A percentile compares a stretch with the other conserved stretches of the same genome.
These are phyloP conservation scores for Cryptocheilus praepositus DNA, from an alignment of 2,888 invertebrate species.

Conservation along the genomic window DNA sequence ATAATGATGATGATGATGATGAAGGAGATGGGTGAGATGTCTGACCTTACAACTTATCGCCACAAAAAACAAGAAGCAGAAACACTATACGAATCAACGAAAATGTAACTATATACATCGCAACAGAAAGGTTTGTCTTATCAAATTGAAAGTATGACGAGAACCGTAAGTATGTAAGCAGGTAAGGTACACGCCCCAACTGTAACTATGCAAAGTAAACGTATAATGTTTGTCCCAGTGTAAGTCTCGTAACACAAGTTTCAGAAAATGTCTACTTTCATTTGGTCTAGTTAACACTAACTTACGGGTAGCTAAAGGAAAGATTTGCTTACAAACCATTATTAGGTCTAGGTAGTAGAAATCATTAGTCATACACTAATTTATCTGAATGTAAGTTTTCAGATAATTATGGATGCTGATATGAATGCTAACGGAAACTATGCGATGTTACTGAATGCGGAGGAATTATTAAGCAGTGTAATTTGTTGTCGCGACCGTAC, in stretches of 20 bases:
- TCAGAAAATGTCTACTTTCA: background rate
- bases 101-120: conserved; percentile 52
- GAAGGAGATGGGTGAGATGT: conserved; percentile 34
- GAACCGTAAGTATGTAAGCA: conserved; percentile 66
- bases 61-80: conserved; percentile 44
- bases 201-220: conserved; percentile 14
- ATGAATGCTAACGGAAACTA: no score
- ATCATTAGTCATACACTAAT: conserved; percentile 44
- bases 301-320: background rate
- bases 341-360: conserved; percentile 26
- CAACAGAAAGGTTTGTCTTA: conserved; percentile 50
- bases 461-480: no score
- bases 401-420: conserved; percentile 44
- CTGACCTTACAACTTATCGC: conserved; percentile 39
- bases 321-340: background rate
- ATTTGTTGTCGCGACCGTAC: background rate
- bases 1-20: conserved; percentile 24
- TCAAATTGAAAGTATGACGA: conserved; percentile 26
- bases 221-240: background rate
- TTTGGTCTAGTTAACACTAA: no score
- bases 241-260: background rate
- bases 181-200: conserved; percentile 63
- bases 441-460: no score
- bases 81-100: conserved; percentile 44
- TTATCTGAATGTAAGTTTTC: conserved; percentile 59